Percentiles rank a stretch among this genome's conserved stretches.
phyloP scores from a whole-genome alignment of 2,113 vertebrate species.

The Serilophus lunatus region DNA sequence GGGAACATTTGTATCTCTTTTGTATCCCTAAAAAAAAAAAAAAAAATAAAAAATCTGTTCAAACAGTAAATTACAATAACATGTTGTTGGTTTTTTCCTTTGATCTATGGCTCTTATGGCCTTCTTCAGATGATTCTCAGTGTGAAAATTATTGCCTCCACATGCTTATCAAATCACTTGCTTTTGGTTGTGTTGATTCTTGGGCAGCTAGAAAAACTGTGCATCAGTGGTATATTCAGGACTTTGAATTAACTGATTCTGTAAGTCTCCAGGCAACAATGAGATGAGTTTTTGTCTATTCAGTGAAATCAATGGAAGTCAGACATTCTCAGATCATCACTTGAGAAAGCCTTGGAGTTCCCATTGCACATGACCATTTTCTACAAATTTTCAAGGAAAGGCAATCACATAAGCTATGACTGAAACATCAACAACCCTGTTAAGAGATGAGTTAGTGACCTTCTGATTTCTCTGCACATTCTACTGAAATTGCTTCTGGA shows the following conservation, averaged over 20 bases:
- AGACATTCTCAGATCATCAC: neutral
- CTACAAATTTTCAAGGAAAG: neutral
- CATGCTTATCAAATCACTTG: neutral
- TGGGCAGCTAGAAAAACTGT: neutral
- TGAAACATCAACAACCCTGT: neutral
- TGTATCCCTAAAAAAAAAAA: accelerated
- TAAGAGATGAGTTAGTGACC: too few species aligned
- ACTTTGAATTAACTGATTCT: neutral
- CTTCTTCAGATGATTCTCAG: neutral
- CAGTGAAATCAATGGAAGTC: neutral
- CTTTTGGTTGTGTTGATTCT: neutral
- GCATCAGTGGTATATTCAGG: neutral
- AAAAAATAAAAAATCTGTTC: neutral
- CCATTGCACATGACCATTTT: neutral
- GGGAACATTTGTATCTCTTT: neutral
- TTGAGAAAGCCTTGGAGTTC: neutral
- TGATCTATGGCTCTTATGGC: neutral
- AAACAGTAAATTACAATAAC: neutral
- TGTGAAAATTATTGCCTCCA: neutral
- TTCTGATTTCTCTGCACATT: neutral
- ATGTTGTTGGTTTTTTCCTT: neutral
- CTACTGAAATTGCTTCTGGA: neutral
- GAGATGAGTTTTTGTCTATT: neutral
- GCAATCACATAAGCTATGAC: neutral
- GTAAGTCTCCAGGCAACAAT: neutral